Conservation (phyloP, 2,113 vertebrate species). For the Potamarius usumacintae region DNA sequence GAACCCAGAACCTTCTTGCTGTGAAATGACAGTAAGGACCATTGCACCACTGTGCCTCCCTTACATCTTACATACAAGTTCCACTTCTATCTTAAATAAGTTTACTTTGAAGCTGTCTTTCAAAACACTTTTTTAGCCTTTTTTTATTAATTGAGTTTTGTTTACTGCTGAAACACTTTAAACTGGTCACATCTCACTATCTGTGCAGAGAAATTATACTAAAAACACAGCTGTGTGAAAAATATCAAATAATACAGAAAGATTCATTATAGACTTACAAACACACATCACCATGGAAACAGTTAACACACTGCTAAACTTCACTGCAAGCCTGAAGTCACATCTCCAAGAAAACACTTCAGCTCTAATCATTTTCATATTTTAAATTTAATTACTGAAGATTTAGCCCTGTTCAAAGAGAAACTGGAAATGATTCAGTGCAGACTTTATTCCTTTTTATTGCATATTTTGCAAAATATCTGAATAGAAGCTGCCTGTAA, state of each 20-base stretch:
- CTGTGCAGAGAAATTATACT: neutral
- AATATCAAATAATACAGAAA: neutral
- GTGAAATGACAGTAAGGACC: no score
- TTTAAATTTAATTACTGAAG: neutral
- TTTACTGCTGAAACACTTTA: neutral
- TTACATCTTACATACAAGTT: no score
- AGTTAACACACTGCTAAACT: neutral
- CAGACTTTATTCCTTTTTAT: neutral
- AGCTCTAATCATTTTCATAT: neutral
- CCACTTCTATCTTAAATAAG: no score
- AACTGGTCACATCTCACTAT: neutral
- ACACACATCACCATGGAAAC: neutral
- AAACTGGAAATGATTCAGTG: neutral
- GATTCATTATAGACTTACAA: neutral
- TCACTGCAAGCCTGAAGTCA: neutral
- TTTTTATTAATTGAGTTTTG: no score
- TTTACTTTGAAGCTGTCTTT: no score
- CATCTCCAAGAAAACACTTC: neutral
- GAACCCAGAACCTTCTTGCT: no score
- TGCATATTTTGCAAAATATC: neutral
- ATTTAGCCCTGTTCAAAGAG: neutral
- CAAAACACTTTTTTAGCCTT: no score
- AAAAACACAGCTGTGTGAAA: neutral
- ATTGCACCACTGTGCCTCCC: no score
- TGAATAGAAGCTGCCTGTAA: neutral